Evolutionary conservation across 2,888 invertebrate species (phyloP), one percentile per base, ranked within the genome.

Genomic region (Apamea crenata): DNA sequence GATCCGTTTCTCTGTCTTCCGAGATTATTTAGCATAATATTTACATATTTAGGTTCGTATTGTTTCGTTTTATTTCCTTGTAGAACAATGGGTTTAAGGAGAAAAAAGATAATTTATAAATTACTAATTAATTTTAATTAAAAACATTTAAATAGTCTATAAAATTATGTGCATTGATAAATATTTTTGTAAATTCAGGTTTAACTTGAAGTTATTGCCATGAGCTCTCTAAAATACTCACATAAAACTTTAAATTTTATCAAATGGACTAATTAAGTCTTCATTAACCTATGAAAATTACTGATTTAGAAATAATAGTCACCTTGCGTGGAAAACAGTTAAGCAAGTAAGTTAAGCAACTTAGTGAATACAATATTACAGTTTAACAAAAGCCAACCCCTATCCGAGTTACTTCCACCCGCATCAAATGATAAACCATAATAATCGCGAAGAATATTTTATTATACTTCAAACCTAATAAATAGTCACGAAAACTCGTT

Each of bases 11-110:
- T 76, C 66, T 79, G 69, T 84, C 76, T 67, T 72, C 40, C 16
- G 25, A 79, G 71, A 87, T 76, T 88, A 82, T 77, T 86, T 88
- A 77, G 61, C 86, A 82, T 88, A 79, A 53, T 32, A 86, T 82
- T 86, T 53, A 74, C 77, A 82, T 88, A 73, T 79, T 77, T 68
- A 3, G 29, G 29, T 29, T 72, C 18, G 21, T 76, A 61, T 77
- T 70, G n/a, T 56, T 67, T 53, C 21, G 18, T 70, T 65, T 56
- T 72, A 59, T 68, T 74, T 75, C 12, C 7, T 63, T 61, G 4
- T 50, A 59, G 8, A n/a, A 21, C 14, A 18, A 4, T 29, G 16
- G 18, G 6, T 21, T 32, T 1, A 36, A 63, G 14, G 7, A 67
- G 6, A 29, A 61, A n/a, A 78, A 85, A 56, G 2, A 36, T 21